Evolutionary conservation across 2,888 invertebrate genomes (phyloP), one percentile per base, ranked within the genome.

Genomic region (Octodonta nipae): DNA sequence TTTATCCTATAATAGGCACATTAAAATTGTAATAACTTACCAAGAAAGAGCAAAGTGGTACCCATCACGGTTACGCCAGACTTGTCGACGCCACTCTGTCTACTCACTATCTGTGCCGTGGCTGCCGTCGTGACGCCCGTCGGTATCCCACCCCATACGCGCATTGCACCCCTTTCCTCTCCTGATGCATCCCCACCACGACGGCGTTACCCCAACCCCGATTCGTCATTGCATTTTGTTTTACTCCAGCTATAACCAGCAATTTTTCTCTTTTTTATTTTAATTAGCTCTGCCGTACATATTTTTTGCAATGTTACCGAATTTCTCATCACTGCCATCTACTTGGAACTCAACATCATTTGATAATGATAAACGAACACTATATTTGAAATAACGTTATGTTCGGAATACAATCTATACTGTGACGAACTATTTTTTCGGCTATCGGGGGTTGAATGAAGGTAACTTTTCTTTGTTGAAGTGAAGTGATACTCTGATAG

Each of bases 71-170:
- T 41, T 44, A 45, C 38, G 41, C 40, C 47, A 59, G 59, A 59
- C 59, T 55, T 61, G 60, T 54, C 55, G 63, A 61, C 63, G 63
- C 63, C 63, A 60, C 58, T 56, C 58, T 56, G 63, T 63, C 63
- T 63, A 58, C 60, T 56, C 59, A 59, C 61, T 58, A 60, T 63
- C 67, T 68, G 64, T 58, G 58, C 55, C 56, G 58, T 63, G 68
- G 69, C 57, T 70, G 67, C 71, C 69, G 67, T 66, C 67, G 67
- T 66, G 73, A 73, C 73, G 72, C 72, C 66, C 66, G 36, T 17
- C 13, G 24, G 63, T 65, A 65, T 63, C 65, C 66, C 67, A 65
- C 64, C 60, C 63, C 58, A 58, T 61, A 63, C 63, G 61, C 60
- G 57, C 57, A 59, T 67, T 58, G 54, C 63, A 58, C 55, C 59